Evolutionary conservation across 1,140 invertebrate species (phyloP).

Genomic region (Delia radicum): DNA sequence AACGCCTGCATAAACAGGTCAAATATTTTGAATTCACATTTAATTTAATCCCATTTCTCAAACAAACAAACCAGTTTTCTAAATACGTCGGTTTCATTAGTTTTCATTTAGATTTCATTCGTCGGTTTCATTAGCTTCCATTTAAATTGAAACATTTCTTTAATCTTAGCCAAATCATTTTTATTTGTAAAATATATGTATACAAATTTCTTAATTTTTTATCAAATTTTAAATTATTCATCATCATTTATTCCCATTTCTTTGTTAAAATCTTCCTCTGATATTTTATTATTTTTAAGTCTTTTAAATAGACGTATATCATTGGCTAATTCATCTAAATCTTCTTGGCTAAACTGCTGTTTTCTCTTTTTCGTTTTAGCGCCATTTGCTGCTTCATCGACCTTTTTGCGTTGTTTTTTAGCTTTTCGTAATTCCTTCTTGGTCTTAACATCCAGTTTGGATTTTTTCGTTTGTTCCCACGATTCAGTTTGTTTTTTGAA

Average conservation of each 20-base stretch:
- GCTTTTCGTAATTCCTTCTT: slow-evolving; percentile 64
- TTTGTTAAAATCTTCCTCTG: slow-evolving; percentile 63
- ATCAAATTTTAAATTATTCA: background rate
- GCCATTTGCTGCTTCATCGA: slow-evolving; percentile 36
- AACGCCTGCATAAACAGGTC: too few species aligned
- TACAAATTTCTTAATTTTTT: background rate
- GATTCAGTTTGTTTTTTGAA: slow-evolving; percentile 67
- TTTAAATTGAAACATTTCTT: too few species aligned
- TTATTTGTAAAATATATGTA: background rate
- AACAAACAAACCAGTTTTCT: too few species aligned
- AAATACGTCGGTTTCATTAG: too few species aligned
- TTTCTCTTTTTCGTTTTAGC: slow-evolving; percentile 59
- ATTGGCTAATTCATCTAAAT: slow-evolving; percentile 79
- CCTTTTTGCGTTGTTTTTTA: slow-evolving; percentile 59
- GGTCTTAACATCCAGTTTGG: slow-evolving; percentile 68
- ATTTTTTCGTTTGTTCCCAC: slow-evolving; percentile 80
- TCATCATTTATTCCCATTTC: slow-evolving; percentile 58
- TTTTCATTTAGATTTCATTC: too few species aligned
- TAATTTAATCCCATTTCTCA: too few species aligned
- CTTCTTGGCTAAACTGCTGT: slow-evolving; percentile 67
- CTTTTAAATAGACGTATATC: slow-evolving; percentile 86
- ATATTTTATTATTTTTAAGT: slow-evolving; percentile 81
- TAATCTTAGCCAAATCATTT: too few species aligned
- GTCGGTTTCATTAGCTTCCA: too few species aligned
- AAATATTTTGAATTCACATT: too few species aligned